Evolutionary conservation across 2,797 vertebrate species (phyloP).

Genomic region (Megaceryle alcyon): DNA sequence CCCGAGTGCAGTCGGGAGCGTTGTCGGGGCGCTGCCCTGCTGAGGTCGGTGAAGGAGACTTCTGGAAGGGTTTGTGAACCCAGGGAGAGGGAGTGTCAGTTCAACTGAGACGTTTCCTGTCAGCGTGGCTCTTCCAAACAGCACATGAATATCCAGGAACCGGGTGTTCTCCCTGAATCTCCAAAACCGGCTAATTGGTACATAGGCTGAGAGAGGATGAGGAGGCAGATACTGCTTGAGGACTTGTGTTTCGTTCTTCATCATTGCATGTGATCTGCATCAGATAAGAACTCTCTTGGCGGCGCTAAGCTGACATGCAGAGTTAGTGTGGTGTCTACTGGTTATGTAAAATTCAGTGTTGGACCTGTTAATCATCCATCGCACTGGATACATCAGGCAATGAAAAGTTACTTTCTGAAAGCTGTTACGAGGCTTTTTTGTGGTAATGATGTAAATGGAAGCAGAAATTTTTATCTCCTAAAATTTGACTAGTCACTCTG

Average conservation of each 20-base stretch:
- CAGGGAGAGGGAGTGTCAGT: neutral
- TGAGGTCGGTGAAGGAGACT: neutral
- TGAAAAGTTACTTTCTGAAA: neutral
- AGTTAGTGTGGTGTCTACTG: neutral
- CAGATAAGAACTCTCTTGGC: neutral
- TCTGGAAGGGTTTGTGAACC: neutral
- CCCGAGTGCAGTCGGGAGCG: neutral
- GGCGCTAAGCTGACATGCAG: neutral
- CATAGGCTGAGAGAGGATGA: neutral
- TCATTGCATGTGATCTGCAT: neutral
- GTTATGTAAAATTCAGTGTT: neutral
- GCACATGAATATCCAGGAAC: neutral
- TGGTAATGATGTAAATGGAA: neutral
- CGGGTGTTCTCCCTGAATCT: neutral
- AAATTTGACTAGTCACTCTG: neutral
- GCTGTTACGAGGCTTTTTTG: neutral
- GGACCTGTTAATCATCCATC: neutral
- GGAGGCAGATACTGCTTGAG: neutral
- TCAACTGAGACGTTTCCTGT: neutral
- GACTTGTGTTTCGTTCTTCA: neutral
- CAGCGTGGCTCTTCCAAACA: neutral
- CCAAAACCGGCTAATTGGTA: neutral
- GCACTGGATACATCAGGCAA: neutral
- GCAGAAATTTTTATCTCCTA: neutral
- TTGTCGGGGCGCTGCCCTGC: neutral